Base-by-base conservation (phyloP, 2,888 invertebrate species). In the Mythimna lalbum region DNA sequence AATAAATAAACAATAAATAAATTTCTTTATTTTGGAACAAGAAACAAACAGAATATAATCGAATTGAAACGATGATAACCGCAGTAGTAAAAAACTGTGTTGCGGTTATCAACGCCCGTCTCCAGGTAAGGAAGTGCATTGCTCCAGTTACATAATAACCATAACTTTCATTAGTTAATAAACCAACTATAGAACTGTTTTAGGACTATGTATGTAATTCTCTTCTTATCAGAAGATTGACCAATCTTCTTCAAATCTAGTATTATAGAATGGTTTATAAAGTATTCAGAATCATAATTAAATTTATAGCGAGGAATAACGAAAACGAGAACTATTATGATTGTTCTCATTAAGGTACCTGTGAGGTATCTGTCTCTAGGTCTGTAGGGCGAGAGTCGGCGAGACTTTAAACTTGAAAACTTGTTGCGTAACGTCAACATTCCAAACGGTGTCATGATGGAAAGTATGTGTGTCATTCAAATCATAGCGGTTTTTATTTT, bases 361-460 rank as follows among this genome's bases (percentile, higher is more conserved):
- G 53, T 53, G 36, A 61, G 31, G 27, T 57, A 49, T 39, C 31
- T 36, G 50, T 67, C 62, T 74, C 59, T 79, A 80, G 80, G 67
- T 80, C 55, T 74, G 43, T 77, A 60, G 63, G 55, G 49, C 75
- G 33, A 66, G 12, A 10, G 55, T 63, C 27, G 17, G 17, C 27
- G 70, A 79, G 55, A 73, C 43, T 57, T 64, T 80, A 78, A 80
- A 65, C 77, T 80, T 80, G 69, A 76, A 66, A 64, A 23, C 14
- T n/a, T 10, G 50, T 78, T 78, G 27, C 59, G 33, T 80, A 76
- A 76, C 23, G 53, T 6, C n/a, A 33, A 52, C 49, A 79, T 79
- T 66, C 56, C 47, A 17, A 47, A 56, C 53, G 55, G 53, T 55
- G 31, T 31, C 31, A 31, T 1, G 23, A 19, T 49, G 4, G 49